Evolutionary conservation across 2,113 vertebrate genomes (phyloP).

Genomic region (Microtus richardsoni): DNA sequence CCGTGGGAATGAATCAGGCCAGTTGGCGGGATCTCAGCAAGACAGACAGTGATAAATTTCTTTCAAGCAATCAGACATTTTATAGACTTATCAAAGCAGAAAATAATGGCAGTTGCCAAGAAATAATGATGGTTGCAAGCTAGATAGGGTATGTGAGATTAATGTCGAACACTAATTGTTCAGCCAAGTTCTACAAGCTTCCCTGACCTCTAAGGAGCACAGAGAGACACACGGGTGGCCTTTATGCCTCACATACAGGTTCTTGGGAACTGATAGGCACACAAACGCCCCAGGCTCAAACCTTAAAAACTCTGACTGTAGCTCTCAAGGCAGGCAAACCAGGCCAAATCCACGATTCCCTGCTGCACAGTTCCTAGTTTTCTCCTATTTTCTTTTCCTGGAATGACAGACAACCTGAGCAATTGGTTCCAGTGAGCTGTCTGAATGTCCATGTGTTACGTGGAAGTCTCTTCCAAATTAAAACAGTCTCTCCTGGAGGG

Average conservation of each 20-base stretch:
- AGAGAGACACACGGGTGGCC: not conserved
- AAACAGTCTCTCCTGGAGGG: not conserved
- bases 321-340: not conserved
- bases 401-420: not conserved
- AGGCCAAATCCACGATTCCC: not conserved
- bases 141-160: not conserved
- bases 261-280: not conserved
- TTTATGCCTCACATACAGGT: not conserved
- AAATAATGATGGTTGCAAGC: not conserved
- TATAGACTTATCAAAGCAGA: not conserved
- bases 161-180: not conserved
- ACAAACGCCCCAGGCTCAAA: not conserved
- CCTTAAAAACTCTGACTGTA: not conserved
- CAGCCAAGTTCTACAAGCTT: not conserved
- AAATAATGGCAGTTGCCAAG: not conserved
- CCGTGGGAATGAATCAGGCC: not conserved
- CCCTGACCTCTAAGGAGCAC: not conserved
- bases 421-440: conserved; percentile 12
- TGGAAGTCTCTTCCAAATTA: not conserved
- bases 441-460: not conserved
- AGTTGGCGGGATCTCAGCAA: not conserved
- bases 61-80: not conserved
- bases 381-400: conserved; percentile 10
- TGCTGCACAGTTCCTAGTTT: not conserved
- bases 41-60: not conserved